phyloP scores from a whole-genome alignment of 2,888 invertebrate species.

The Hirtodrosophila cameraria region DNA sequence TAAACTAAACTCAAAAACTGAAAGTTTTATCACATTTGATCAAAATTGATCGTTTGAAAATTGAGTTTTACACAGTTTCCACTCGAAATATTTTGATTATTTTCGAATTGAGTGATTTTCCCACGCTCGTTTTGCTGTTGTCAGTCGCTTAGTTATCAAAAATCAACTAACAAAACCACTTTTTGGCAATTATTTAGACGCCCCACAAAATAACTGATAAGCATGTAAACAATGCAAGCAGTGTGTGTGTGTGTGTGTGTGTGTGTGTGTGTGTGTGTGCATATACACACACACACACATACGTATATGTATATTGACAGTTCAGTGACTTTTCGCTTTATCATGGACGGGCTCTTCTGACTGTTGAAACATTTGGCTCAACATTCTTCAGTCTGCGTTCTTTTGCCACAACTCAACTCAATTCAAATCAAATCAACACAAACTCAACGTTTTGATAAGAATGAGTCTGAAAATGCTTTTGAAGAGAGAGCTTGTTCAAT shows the following conservation, averaged over 20 bases:
- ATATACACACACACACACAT: too few relatives aligned
- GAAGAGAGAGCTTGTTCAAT: not conserved
- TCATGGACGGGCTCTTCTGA: slow-evolving; percentile 38
- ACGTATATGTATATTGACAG: slow-evolving; percentile 4
- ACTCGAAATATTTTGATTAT: too few relatives aligned
- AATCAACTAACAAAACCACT: slow-evolving; percentile 15
- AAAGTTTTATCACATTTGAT: too few relatives aligned
- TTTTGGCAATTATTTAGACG: slow-evolving; percentile 55
- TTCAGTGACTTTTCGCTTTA: slow-evolving; percentile 60
- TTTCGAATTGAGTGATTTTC: slow-evolving; percentile 28
- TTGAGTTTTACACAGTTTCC: too few relatives aligned
- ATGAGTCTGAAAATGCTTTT: slow-evolving; percentile 2
- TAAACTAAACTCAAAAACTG: too few relatives aligned
- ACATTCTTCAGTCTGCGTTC: slow-evolving; percentile 40
- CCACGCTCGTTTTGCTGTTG: slow-evolving; percentile 46
- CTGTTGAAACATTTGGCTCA: slow-evolving; percentile 59
- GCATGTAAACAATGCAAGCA: slow-evolving; percentile 19
- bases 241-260: slow-evolving; percentile 4
- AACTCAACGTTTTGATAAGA: slow-evolving; percentile 51
- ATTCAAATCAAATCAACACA: too few relatives aligned
- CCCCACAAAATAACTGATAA: slow-evolving; percentile 51
- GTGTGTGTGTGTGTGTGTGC: not conserved
- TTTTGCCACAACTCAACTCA: slow-evolving; percentile 1
- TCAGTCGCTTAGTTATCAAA: slow-evolving; percentile 37
- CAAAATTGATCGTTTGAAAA: too few relatives aligned